Evolutionary conservation across 2,888 invertebrate species (phyloP), one percentile per base, ranked within the genome.

Genomic region (Linyphia triangularis): DNA sequence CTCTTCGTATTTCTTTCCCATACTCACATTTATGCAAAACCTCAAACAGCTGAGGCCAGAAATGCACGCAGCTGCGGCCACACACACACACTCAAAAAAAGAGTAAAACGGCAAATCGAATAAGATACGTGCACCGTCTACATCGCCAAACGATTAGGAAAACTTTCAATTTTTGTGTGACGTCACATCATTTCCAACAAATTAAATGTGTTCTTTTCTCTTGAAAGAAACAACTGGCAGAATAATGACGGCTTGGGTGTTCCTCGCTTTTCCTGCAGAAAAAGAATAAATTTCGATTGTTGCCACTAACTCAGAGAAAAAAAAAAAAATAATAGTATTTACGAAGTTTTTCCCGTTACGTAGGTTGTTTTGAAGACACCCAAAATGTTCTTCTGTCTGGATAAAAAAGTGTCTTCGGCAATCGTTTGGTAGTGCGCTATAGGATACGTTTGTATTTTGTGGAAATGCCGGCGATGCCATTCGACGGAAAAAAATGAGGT

Each of bases 241-340:
- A 51, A 51, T 43, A 43, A 43, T 51, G 51, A 51, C n/a, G 13
- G 51, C 16, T 51, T 16, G 51, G 51, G 51, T 51, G 51, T 51
- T 51, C 51, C 51, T 51, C n/a, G 33, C n/a, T 51, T 51, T 51
- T n/a, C 51, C n/a, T 13, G 5, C 13, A n/a, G 1, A 16, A 40
- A 51, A 51, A 51, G 51, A 51, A 51, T 51, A 51, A 51, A 51
- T n/a, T 51, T 51, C n/a, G 51, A 51, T 51, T 51, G 51, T 51
- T 51, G 13, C 51, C 51, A n/a, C 51, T 51, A n/a, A 51, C 51
- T 51, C 51, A 51, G 16, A 16, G n/a, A 51, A 51, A 51, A 51
- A n/a, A n/a, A n/a, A n/a, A n/a, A n/a, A n/a, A n/a, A n/a, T n/a
- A n/a, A n/a, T n/a, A n/a, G 51, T 51, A 9, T 51, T 13, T 5